Evolutionary conservation across 2,797 vertebrate genomes (phyloP).

Genomic region (Artibeus jamaicensis): DNA sequence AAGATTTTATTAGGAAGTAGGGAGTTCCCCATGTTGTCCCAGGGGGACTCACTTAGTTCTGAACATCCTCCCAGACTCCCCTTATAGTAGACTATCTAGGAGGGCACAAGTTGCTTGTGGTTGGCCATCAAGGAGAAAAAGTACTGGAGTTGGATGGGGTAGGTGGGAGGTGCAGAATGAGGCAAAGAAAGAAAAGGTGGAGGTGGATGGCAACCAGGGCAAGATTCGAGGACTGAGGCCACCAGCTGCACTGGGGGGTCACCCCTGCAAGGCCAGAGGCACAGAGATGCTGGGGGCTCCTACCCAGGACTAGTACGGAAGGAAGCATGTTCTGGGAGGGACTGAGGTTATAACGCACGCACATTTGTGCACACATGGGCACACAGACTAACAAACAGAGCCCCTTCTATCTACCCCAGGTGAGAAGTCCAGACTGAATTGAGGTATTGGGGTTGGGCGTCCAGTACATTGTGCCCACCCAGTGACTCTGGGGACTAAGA

Average conservation of each 20-base stretch:
- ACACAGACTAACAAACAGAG: neutral
- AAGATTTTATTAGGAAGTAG: neutral
- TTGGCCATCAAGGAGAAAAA: neutral
- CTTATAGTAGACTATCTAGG: neutral
- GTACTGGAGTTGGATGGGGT: neutral
- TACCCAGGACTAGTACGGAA: neutral
- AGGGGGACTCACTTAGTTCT: neutral
- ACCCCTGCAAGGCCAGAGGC: neutral
- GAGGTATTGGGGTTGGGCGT: neutral
- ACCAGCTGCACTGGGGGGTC: neutral
- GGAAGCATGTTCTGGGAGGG: neutral
- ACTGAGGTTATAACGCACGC: neutral
- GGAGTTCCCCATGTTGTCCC: neutral
- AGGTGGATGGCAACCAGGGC: neutral
- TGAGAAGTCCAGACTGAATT: neutral
- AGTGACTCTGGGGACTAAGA: neutral
- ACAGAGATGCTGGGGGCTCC: neutral
- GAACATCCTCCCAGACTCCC: neutral
- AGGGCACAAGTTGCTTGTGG: neutral
- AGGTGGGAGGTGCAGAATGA: neutral
- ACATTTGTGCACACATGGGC: rapidly evolving
- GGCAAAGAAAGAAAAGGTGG: neutral
- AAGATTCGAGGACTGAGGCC: neutral
- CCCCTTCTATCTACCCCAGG: neutral
- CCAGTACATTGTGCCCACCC: neutral